phyloP scores from a whole-genome alignment of 2,888 invertebrate genomes.

The Acleris emargana region DNA sequence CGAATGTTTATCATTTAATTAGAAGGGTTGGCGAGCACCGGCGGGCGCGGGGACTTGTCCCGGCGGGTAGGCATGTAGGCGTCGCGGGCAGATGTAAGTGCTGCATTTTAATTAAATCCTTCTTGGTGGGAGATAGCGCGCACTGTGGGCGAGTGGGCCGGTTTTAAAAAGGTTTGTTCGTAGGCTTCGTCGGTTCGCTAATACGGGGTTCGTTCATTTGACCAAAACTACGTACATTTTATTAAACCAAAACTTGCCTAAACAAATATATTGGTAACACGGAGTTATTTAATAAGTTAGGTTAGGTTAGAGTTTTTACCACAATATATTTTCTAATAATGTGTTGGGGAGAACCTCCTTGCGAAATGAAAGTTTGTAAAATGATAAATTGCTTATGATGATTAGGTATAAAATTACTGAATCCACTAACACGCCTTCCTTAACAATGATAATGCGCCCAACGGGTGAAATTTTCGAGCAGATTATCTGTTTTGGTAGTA shows the following conservation, averaged over 20 bases:
- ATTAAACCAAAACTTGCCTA: too few species aligned
- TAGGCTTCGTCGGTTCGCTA: conserved; percentile 43
- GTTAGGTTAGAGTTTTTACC: too few species aligned
- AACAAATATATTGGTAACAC: too few species aligned
- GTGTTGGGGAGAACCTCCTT: too few species aligned
- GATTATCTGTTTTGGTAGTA: conserved; percentile 41
- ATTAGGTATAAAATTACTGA: conserved; percentile 25
- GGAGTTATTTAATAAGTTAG: too few species aligned
- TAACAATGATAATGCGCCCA: conserved; percentile 55
- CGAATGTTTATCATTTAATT: conserved; percentile 63
- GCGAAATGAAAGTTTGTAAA: too few species aligned
- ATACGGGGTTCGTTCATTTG: too few species aligned
- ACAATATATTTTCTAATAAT: too few species aligned
- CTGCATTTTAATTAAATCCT: conserved; percentile 71
- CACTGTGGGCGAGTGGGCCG: conserved; percentile 45
- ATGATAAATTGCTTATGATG: too few species aligned
- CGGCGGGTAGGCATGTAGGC: conserved; percentile 7
- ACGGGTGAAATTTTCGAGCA: conserved; percentile 52
- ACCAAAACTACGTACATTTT: too few species aligned
- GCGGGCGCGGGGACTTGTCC: conserved; percentile 16
- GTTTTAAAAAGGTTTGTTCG: conserved; percentile 51
- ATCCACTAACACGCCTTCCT: conserved; percentile 43
- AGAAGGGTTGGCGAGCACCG: conserved; percentile 45
- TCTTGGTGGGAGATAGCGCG: conserved; percentile 53
- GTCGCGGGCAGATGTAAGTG: conserved; percentile 51